phyloP scores from a whole-genome alignment of 2,113 vertebrate genomes.

The Salvelinus namaycush region DNA sequence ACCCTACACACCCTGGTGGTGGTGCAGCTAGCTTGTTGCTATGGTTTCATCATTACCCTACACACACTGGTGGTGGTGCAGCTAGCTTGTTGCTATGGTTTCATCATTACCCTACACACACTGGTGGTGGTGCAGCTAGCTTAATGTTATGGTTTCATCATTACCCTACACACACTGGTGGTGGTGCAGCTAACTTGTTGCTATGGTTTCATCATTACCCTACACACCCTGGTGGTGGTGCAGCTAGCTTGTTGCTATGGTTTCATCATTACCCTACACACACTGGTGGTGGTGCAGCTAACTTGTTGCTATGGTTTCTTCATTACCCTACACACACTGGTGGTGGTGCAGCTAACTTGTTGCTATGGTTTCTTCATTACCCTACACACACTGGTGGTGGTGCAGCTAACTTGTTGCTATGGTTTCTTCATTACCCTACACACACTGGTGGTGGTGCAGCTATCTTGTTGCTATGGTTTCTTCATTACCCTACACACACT shows the following conservation, averaged over 20 bases:
- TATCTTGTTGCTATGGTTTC: conserved; percentile 29
- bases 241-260: conserved; percentile 44
- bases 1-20: conserved; percentile 64
- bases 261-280: conserved; percentile 70
- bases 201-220: conserved; percentile 54
- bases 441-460: conserved; percentile 55
- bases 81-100: conserved; percentile 40
- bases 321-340: conserved; percentile 70
- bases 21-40: conserved; percentile 49
- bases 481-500: conserved; percentile 69
- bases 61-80: conserved; percentile 55
- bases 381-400: conserved; percentile 59
- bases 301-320: conserved; percentile 25
- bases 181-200: conserved; percentile 51
- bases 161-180: conserved; percentile 67
- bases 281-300: conserved; percentile 55
- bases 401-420: conserved; percentile 47
- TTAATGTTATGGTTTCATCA: conserved; percentile 37
- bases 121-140: conserved; percentile 52
- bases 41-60: conserved; percentile 65
- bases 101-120: conserved; percentile 69
- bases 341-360: conserved; percentile 51
- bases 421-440: conserved; percentile 68
- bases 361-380: conserved; percentile 54
- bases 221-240: conserved; percentile 60